A percentile compares a stretch with the other conserved stretches of the same genome.
phyloP scores from a whole-genome alignment of 2,888 invertebrate genomes.

The Arge pagana region DNA sequence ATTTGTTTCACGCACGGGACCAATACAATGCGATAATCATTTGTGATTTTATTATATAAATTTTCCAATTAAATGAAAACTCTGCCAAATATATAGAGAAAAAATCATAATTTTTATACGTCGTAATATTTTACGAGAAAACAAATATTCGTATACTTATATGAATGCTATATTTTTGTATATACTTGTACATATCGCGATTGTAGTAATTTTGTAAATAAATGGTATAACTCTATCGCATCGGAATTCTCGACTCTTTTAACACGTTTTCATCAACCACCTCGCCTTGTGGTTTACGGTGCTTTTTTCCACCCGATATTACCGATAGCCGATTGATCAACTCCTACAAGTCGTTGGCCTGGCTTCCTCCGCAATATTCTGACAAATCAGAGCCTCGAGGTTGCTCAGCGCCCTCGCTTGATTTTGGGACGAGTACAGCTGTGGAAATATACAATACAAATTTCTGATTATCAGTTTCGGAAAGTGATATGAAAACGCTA shows the following conservation, averaged over 20 bases:
- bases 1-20: neutral
- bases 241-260: too few relatives aligned
- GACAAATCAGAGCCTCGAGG: conserved; percentile 41
- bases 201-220: conserved; percentile 14
- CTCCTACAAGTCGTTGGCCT: conserved; percentile 35
- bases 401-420: conserved; percentile 32
- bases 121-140: conserved; percentile 1
- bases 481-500: neutral
- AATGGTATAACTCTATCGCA: too few relatives aligned
- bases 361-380: conserved; percentile 27
- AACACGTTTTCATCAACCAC: too few relatives aligned
- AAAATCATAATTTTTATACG: conserved; percentile 18
- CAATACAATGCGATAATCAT: neutral
- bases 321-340: too few relatives aligned
- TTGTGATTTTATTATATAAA: conserved; percentile 6
- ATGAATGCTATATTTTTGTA: neutral
- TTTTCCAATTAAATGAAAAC: conserved; percentile 8
- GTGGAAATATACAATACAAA: neutral
- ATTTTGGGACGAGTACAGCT: conserved; percentile 36
- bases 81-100: neutral
- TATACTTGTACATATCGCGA: conserved; percentile 13
- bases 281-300: too few relatives aligned
- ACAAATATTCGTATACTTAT: neutral
- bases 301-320: too few relatives aligned
- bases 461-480: neutral